A percentile compares a stretch with the other conserved stretches of the same genome.
These are phyloP conservation scores for Panurus biarmicus DNA, from an alignment of 2,113 vertebrate genomes.

Conservation along the genomic window DNA sequence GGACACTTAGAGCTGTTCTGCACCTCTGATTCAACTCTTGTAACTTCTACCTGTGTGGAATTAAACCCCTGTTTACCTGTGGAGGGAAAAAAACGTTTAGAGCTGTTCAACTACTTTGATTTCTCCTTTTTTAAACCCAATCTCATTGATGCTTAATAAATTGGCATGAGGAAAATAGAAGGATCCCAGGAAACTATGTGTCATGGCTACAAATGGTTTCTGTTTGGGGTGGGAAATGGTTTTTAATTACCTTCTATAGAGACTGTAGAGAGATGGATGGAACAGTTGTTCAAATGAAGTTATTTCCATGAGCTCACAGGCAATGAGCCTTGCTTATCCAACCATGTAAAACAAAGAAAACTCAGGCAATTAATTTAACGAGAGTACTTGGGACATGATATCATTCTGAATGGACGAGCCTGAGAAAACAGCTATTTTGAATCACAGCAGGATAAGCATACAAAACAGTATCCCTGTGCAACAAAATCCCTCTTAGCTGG, in stretches of 20 bases:
- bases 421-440: conserved; percentile 22
- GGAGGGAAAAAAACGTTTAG: background rate
- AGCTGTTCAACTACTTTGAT: background rate
- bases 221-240: background rate
- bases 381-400: background rate
- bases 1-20: background rate
- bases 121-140: background rate
- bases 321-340: background rate
- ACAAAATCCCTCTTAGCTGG: background rate
- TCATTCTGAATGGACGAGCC: background rate
- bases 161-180: background rate
- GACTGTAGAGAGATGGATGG: background rate
- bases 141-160: background rate
- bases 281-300: background rate
- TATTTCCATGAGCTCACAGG: conserved; percentile 27
- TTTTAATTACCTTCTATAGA: background rate
- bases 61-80: background rate
- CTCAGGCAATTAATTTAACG: background rate
- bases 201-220: background rate
- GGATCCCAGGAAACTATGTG: background rate
- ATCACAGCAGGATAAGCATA: background rate
- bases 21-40: background rate
- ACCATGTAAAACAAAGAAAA: background rate
- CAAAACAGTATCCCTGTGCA: background rate
- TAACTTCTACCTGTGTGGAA: background rate